Base-by-base conservation (phyloP, 2,113 vertebrate genomes). In the Motacilla alba region DNA sequence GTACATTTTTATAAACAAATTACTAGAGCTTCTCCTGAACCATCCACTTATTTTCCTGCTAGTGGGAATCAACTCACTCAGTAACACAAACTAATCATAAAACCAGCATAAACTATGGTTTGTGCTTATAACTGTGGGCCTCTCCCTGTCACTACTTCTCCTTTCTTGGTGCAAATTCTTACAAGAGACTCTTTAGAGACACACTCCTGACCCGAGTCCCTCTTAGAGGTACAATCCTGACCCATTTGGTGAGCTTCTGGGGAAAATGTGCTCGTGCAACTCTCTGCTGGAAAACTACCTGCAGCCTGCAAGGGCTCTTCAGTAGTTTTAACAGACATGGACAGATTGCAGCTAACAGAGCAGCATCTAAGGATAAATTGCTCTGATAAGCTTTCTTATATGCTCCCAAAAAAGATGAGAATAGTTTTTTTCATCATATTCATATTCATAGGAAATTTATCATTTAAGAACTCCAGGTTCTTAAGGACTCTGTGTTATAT, bases 361-460 rank as follows among this genome's bases (percentile, higher is more conserved):
- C 7, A 21, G 11, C 23, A 28, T 62, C 33, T n/a, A n/a, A 68
- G 26, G n/a, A 79, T 66, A 53, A 58, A 55, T 53, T 91, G 43
- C 9, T 55, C 58, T 93, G 37, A 78, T 50, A 87, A 76, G 26
- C 2, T 82, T 85, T 64, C 68, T 73, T 93, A 83, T 43, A 14
- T 41, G 23, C 5, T 5, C 11, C 27, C 9, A 1, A 69, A 56
- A 47, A n/a, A 24, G 1, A 30, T 6, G 12, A 76, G 11, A 85
- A 80, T 59, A 53, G 52, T 47, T 68, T 68, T 33, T 78, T 81
- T 67, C 4, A 35, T 35, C 35, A 35, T 35, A 59, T 59, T 86
- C 68, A 62, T 81, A 87, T 58, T 80, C 28, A 88, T 58, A 58
- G 43, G 35, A 80, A 90, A 76, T 26, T 79, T 74, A 88, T 66